A percentile compares a stretch with the other conserved stretches of the same genome.
phyloP scores from a whole-genome alignment of 2,888 invertebrate genomes.

The Theretra japonica region DNA sequence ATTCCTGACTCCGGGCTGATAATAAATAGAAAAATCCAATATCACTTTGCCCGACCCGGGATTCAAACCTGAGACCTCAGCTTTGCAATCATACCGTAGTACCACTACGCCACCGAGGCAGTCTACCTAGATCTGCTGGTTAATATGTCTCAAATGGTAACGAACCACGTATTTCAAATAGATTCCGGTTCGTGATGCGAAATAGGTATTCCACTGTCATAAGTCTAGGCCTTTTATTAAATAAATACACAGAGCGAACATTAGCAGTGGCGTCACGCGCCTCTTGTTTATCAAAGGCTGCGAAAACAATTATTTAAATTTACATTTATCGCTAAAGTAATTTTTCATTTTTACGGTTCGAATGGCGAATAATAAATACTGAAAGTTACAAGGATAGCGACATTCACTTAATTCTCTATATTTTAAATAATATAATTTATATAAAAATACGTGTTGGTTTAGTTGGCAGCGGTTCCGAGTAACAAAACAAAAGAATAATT shows the following conservation, averaged over 20 bases:
- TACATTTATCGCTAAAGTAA: conserved; percentile 22
- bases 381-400: not conserved
- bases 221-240: conserved; percentile 12
- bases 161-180: not conserved
- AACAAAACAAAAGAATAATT: no score
- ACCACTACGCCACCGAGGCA: no score
- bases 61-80: no score
- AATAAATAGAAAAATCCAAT: no score
- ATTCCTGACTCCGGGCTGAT: no score
- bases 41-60: no score
- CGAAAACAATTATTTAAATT: conserved; percentile 27
- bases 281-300: conserved; percentile 14
- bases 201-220: not conserved
- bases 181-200: not conserved
- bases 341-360: conserved; percentile 17
- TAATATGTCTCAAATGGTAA: no score
- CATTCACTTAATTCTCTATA: not conserved
- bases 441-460: no score
- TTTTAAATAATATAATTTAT: no score
- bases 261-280: conserved; percentile 5
- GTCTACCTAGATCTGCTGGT: no score
- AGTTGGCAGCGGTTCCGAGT: no score
- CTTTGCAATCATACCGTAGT: no score
- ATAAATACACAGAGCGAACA: conserved; percentile 9
- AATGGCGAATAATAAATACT: conserved; percentile 12